These are phyloP conservation scores for Steinernema khuongi DNA, from an alignment of 1,140 invertebrate species.

Conservation along the genomic window DNA sequence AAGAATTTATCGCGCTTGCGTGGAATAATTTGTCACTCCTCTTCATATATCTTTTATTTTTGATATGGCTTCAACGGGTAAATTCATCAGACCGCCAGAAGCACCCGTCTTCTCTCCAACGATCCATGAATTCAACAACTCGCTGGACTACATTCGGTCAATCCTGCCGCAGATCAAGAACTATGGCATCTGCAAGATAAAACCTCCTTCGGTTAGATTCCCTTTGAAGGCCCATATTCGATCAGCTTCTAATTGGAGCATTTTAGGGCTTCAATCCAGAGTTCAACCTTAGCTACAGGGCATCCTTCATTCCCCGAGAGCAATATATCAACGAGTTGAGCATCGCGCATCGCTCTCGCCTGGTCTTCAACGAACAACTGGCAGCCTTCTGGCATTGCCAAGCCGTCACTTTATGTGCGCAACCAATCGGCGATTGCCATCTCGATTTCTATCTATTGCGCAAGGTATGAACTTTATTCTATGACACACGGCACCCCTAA, in stretches of 20 bases:
- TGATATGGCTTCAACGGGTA: neutral
- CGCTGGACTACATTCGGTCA: neutral
- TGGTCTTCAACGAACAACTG: neutral
- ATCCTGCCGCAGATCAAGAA: neutral
- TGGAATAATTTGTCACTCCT: neutral
- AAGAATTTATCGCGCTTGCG: neutral
- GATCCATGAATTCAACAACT: neutral
- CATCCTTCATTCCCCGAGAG: neutral
- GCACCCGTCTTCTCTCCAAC: neutral
- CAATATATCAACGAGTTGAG: slow-evolving; percentile 24
- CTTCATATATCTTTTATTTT: neutral
- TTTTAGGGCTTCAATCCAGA: slow-evolving; percentile 1
- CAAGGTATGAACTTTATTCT: neutral
- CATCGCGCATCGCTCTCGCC: slow-evolving; percentile 17
- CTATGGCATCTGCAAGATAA: neutral
- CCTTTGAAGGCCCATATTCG: neutral
- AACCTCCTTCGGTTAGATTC: neutral
- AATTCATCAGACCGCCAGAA: neutral
- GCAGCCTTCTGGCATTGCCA: neutral
- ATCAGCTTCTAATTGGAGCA: neutral
- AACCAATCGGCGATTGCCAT: neutral
- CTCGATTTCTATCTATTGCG: neutral
- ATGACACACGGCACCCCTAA: neutral
- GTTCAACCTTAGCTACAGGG: neutral
- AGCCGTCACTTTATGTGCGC: neutral